Evolutionary conservation across 2,113 vertebrate species (phyloP).

Genomic region (Hystrix cristata): DNA sequence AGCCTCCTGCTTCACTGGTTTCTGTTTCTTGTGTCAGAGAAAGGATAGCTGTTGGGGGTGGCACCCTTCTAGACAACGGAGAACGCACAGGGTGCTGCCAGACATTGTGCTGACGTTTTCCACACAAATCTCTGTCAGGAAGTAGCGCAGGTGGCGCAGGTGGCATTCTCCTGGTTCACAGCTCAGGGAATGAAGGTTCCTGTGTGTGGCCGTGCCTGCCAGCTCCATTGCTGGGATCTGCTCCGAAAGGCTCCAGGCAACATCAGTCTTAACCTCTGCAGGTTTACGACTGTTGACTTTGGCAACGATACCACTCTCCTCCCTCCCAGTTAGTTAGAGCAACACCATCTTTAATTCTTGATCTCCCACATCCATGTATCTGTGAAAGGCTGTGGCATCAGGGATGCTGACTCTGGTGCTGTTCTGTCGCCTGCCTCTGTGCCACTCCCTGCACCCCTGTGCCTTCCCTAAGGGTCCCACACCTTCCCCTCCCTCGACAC

Average conservation of each 20-base stretch:
- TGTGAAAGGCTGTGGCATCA: neutral
- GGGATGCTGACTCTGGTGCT: neutral
- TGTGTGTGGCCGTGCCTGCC: neutral
- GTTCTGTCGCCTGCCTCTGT: no score
- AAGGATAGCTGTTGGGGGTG: neutral
- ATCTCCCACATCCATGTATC: neutral
- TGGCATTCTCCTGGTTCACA: neutral
- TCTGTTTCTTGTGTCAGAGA: neutral
- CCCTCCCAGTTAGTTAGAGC: neutral
- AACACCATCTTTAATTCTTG: neutral
- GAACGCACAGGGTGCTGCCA: fast-evolving
- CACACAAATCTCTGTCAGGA: neutral
- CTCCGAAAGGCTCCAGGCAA: neutral
- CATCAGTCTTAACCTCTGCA: neutral
- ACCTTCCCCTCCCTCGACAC: no score
- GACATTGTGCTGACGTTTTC: fast-evolving
- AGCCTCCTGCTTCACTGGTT: no score
- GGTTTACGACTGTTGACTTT: neutral
- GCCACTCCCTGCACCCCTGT: neutral
- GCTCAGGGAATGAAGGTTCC: neutral
- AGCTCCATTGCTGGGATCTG: neutral
- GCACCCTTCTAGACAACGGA: fast-evolving
- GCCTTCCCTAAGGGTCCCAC: neutral
- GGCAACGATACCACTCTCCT: neutral
- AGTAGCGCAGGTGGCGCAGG: neutral